These are phyloP conservation scores for Corythornis vintsioides DNA, from an alignment of 2,113 vertebrate species.

Conservation along the genomic window DNA sequence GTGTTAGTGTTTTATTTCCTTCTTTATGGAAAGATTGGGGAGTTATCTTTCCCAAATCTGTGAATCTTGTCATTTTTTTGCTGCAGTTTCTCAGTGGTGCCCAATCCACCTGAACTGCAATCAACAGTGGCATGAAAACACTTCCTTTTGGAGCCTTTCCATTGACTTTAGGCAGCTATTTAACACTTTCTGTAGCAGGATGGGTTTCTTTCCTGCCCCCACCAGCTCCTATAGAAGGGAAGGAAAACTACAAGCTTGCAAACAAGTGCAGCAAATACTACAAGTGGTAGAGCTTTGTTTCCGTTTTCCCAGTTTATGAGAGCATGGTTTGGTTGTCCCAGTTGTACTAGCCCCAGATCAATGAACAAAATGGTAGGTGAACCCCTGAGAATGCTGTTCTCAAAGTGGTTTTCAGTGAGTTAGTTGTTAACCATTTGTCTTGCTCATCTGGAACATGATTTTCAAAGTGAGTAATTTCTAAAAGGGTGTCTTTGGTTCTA, in stretches of 20 bases:
- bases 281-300: background rate
- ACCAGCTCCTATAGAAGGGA: background rate
- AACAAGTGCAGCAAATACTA: background rate
- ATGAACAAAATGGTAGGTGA: background rate
- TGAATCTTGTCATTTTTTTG: background rate
- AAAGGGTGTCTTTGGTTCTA: background rate
- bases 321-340: background rate
- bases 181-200: background rate
- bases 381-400: background rate
- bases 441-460: background rate
- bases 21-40: background rate
- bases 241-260: background rate
- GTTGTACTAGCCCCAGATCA: background rate
- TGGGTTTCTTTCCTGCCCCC: background rate
- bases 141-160: background rate
- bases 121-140: background rate
- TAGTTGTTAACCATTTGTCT: background rate
- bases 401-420: background rate
- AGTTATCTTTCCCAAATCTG: background rate
- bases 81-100: conserved; percentile 6
- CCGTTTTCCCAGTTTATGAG: background rate
- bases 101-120: conserved; percentile 34
- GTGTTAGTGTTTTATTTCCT: background rate
- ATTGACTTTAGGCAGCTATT: background rate
- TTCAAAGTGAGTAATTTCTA: background rate